Percentiles rank a stretch among this genome's conserved stretches.
Conservation (phyloP, 2,888 invertebrate species). For the Mythimna pallens region DNA sequence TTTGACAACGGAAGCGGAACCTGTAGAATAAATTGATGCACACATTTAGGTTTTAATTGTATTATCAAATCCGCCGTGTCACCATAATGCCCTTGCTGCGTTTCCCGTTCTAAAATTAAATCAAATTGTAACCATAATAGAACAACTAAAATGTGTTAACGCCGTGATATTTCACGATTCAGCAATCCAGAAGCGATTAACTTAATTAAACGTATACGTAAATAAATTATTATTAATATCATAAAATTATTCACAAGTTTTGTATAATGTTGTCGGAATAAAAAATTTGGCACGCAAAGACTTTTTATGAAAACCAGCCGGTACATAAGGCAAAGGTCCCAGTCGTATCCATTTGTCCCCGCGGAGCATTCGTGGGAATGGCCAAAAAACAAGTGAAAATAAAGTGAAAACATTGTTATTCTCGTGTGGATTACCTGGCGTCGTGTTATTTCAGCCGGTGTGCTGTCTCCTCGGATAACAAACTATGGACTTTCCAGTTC, state of each 20-base stretch:
- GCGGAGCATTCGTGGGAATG: constrained; percentile 81
- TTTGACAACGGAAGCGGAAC: constrained; percentile 32
- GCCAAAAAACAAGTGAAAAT: constrained; percentile 86
- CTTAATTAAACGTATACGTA: constrained; percentile 44
- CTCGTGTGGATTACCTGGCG: constrained; percentile 84
- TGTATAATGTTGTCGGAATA: constrained; percentile 63
- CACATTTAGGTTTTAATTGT: neutral
- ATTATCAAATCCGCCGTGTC: neutral
- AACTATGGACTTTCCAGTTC: constrained; percentile 75
- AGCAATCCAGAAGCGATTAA: constrained; percentile 44
- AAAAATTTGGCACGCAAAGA: constrained; percentile 68
- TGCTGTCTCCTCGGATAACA: constrained; percentile 74
- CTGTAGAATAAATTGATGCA: constrained; percentile 8
- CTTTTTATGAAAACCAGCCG: constrained; percentile 75
- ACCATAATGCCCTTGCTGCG: neutral
- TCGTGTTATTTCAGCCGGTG: constrained; percentile 77
- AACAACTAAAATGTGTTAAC: constrained; percentile 38
- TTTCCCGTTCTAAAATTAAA: constrained; percentile 23
- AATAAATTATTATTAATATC: constrained; percentile 56
- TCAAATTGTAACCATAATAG: constrained; percentile 26
- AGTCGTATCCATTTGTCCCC: constrained; percentile 80
- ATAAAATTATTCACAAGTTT: constrained; percentile 63
- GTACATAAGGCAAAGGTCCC: constrained; percentile 82
- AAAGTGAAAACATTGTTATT: constrained; percentile 88
- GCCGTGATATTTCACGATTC: constrained; percentile 40